Conservation (phyloP, 2,797 vertebrate genomes). For the Danio tinwini region DNA sequence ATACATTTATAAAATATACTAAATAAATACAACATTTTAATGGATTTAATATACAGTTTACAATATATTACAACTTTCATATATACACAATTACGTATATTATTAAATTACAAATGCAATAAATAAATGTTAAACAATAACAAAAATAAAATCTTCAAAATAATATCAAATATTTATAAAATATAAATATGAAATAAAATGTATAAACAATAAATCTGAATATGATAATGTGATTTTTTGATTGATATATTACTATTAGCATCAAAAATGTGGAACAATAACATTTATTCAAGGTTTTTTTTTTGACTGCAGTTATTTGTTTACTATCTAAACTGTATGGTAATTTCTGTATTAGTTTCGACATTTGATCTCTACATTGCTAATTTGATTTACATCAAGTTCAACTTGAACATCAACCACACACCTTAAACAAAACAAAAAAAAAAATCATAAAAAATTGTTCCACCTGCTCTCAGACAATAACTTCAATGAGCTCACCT, state of each 20-base stretch:
- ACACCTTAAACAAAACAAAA: background rate
- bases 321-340: slow-evolving; percentile 3
- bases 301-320: slow-evolving; percentile 27
- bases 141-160: no score
- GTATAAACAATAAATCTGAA: background rate
- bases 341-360: slow-evolving; percentile 8
- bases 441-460: background rate
- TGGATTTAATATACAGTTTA: no score
- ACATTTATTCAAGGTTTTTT: background rate
- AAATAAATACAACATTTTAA: background rate
- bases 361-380: slow-evolving; percentile 1
- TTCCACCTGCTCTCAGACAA: slow-evolving; percentile 26
- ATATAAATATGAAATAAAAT: background rate
- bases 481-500: slow-evolving; percentile 7
- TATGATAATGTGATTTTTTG: background rate
- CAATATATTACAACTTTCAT: background rate
- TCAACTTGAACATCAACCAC: background rate
- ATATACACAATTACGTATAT: no score
- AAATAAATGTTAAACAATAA: no score
- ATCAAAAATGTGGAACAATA: background rate
- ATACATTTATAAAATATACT: background rate
- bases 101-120: no score
- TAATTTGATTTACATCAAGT: slow-evolving; percentile 29
- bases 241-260: no score
- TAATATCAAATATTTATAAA: background rate